Conservation (phyloP, 2,888 invertebrate genomes). For the Ectobius pallidus region DNA sequence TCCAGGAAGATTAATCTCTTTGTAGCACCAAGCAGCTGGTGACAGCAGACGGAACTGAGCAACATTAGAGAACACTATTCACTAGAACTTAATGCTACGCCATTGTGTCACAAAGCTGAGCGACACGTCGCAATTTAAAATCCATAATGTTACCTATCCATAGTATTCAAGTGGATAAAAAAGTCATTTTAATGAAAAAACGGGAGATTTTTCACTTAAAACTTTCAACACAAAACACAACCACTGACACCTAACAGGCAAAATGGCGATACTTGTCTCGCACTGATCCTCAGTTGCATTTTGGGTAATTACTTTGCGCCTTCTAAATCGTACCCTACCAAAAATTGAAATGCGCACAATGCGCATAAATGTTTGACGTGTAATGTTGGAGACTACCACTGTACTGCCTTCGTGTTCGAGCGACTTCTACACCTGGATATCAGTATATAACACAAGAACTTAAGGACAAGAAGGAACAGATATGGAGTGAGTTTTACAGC, state of each 20-base stretch:
- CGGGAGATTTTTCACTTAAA: slow-evolving; percentile 23
- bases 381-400: no score
- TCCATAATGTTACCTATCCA: slow-evolving; percentile 42
- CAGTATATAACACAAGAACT: no score
- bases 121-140: slow-evolving; percentile 35
- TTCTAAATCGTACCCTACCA: no score
- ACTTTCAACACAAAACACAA: slow-evolving; percentile 24
- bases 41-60: slow-evolving; percentile 45
- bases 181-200: slow-evolving; percentile 31
- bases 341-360: no score
- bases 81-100: slow-evolving; percentile 43
- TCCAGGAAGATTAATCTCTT: slow-evolving; percentile 43
- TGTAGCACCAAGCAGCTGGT: slow-evolving; percentile 44
- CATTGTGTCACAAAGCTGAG: slow-evolving; percentile 40
- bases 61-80: slow-evolving; percentile 43
- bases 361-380: no score
- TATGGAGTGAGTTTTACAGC: no score
- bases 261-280: slow-evolving; percentile 42
- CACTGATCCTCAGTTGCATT: background rate
- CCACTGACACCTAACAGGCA: slow-evolving; percentile 41
- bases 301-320: slow-evolving; percentile 10
- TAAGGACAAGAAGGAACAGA: no score
- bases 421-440: no score
- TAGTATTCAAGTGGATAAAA: slow-evolving; percentile 37
- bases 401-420: no score